Conservation (phyloP, 1,140 invertebrate species). For the Chironomus striatipennis region DNA sequence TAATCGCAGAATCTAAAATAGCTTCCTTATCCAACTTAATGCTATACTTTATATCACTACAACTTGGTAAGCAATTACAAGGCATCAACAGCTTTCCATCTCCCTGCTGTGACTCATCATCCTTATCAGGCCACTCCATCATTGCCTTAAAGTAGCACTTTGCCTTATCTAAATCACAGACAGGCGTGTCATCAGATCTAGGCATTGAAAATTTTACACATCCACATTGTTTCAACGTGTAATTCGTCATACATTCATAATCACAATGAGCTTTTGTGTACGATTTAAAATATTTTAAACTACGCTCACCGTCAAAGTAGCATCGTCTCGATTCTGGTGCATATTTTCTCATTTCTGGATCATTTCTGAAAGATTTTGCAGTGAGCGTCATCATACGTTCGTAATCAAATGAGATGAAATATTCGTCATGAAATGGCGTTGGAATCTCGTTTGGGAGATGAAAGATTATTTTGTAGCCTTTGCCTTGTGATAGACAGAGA, state of each 20-base stretch:
- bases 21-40: conserved; percentile 2
- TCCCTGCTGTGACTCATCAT: conserved; percentile 25
- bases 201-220: not conserved
- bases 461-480: not conserved
- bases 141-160: conserved; percentile 36
- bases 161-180: conserved; percentile 28
- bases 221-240: conserved; percentile 32
- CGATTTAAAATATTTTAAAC: conserved; percentile 38
- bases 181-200: not conserved
- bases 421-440: not conserved
- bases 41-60: conserved; percentile 52
- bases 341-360: not conserved
- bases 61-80: conserved; percentile 57
- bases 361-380: not conserved
- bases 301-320: conserved; percentile 39
- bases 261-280: conserved; percentile 39
- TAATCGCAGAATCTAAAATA: not conserved
- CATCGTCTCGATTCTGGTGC: conserved; percentile 41
- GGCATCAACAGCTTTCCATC: conserved; percentile 29
- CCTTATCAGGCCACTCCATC: conserved; percentile 33
- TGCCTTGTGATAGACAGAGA: not conserved
- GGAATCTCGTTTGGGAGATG: not conserved
- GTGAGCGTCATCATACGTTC: not conserved
- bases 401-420: not conserved
- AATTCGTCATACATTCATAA: conserved; percentile 39